A percentile compares a stretch with the other conserved stretches of the same genome.
Conservation (phyloP, 2,797 vertebrate genomes). For the Pangasius larnaudii region DNA sequence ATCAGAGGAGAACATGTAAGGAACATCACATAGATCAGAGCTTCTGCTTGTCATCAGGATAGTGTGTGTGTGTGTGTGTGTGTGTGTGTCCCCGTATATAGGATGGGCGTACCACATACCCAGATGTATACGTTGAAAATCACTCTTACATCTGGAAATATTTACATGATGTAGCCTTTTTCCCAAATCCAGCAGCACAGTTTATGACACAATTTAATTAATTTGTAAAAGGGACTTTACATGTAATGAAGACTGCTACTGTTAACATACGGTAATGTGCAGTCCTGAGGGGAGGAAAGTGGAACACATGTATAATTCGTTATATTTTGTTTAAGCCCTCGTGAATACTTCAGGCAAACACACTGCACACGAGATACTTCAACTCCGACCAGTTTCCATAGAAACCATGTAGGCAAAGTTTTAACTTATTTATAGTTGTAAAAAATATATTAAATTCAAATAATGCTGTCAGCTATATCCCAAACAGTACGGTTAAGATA, state of each 20-base stretch:
- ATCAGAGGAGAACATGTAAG: not conserved
- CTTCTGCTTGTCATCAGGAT: conserved; percentile 3
- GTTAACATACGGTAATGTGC: not conserved
- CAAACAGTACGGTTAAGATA: not conserved
- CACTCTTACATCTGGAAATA: conserved; percentile 16
- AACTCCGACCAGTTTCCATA: not conserved
- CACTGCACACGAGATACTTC: not conserved
- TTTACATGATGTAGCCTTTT: conserved; percentile 9
- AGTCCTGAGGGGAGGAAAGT: not conserved
- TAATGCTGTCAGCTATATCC: not conserved
- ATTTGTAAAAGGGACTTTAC: not conserved
- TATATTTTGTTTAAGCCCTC: not conserved
- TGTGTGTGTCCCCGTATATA: not conserved
- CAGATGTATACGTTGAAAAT: conserved; percentile 6
- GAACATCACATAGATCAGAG: not conserved
- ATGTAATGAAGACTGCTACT: conserved; percentile 5
- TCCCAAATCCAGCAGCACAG: not conserved
- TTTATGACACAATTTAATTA: conserved; percentile 8
- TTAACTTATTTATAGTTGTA: not conserved
- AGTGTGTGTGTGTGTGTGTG: not conserved
- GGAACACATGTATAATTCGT: not conserved
- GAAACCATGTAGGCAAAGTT: not conserved
- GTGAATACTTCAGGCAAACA: not conserved
- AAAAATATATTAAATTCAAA: not conserved
- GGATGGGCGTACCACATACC: not conserved